These are phyloP conservation scores for Eledone cirrhosa DNA, from an alignment of 2,888 invertebrate species.

Conservation along the genomic window DNA sequence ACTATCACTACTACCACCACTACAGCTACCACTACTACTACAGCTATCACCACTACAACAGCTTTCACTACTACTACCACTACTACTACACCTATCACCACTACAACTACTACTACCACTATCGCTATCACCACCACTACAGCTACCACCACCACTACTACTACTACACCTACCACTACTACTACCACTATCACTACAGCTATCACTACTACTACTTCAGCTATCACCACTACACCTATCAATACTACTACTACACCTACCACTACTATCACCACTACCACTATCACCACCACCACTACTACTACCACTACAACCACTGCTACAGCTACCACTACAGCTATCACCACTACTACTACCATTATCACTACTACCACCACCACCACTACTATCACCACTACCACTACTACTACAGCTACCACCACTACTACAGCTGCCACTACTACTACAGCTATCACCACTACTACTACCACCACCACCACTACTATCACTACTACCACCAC, in stretches of 20 bases:
- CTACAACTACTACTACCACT: not conserved
- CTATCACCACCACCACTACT: not conserved
- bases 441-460: not conserved
- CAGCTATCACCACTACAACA: not conserved
- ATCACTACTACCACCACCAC: not conserved
- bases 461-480: not conserved
- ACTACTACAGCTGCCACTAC: not conserved
- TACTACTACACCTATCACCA: too few relatives aligned
- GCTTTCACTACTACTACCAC: not conserved
- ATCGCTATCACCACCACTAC: not conserved
- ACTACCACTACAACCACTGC: not conserved
- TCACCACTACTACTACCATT: not conserved
- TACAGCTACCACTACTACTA: not conserved
- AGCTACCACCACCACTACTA: not conserved
- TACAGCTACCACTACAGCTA: not conserved
- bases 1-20: not conserved
- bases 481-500: not conserved
- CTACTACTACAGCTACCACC: not conserved
- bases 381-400: not conserved
- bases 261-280: not conserved
- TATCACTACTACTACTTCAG: not conserved
- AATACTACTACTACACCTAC: not conserved
- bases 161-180: not conserved
- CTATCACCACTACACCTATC: not conserved
- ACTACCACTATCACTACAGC: not conserved